These are phyloP conservation scores for Menidia beryllina DNA, from an alignment of 2,113 vertebrate genomes.

Conservation along the genomic window DNA sequence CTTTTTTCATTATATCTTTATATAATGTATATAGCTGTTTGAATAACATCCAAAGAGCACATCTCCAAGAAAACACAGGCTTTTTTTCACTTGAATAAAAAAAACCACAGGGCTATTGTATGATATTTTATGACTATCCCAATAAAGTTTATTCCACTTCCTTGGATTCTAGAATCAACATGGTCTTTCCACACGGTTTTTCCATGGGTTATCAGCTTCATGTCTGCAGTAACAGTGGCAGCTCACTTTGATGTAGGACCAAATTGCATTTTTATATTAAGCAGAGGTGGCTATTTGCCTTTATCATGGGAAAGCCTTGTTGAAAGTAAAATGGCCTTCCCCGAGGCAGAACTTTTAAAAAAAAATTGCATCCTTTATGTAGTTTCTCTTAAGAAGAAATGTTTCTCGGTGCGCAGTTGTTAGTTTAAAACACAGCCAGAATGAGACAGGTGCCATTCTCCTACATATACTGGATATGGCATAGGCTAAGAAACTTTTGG, in stretches of 20 bases:
- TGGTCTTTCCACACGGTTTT: not conserved
- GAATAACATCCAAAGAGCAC: constrained; percentile 6
- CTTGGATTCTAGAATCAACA: not conserved
- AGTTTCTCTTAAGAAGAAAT: not conserved
- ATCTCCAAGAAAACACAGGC: not conserved
- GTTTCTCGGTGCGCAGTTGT: not conserved
- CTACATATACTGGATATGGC: too few relatives aligned
- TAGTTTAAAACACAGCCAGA: not conserved
- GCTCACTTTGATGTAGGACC: not conserved
- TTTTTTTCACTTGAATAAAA: constrained; percentile 1
- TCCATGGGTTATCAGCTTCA: not conserved
- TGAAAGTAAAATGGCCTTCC: not conserved
- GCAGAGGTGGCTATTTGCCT: not conserved
- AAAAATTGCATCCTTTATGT: not conserved
- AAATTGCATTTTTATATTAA: constrained; percentile 1
- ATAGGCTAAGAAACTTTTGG: not conserved
- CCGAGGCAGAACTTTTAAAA: not conserved
- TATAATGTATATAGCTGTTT: not conserved
- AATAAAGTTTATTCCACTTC: not conserved
- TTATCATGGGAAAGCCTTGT: not conserved
- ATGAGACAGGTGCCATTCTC: not conserved
- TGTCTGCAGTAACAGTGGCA: not conserved
- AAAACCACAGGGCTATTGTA: not conserved
- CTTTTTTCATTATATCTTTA: too few relatives aligned
- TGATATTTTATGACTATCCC: not conserved